Percentiles rank a stretch among this genome's conserved stretches.
Conservation (phyloP, 2,888 invertebrate species). For the Hyppa rectilinea region DNA sequence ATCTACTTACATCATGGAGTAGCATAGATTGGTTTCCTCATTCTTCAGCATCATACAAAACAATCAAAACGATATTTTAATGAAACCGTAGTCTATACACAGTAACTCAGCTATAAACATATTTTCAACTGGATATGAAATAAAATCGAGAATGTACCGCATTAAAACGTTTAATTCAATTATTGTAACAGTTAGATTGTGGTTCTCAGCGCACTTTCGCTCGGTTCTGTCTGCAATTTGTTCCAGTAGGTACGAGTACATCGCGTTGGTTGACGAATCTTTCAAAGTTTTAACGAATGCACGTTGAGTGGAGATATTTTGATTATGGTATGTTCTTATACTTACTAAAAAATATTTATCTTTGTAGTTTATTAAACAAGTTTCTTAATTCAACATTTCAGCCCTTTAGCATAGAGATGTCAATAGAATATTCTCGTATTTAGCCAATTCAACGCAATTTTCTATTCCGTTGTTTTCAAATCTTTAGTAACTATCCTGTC, state of each 20-base stretch:
- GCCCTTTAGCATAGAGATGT: background rate
- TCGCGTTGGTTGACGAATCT: conserved; percentile 6
- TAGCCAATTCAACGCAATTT: background rate
- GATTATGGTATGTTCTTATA: background rate
- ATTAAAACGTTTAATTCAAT: conserved; percentile 46
- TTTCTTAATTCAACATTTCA: background rate
- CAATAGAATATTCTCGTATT: background rate
- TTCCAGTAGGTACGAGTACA: conserved; percentile 28
- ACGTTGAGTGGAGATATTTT: background rate
- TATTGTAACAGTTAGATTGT: conserved; percentile 49
- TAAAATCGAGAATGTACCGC: conserved; percentile 45
- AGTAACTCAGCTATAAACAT: background rate
- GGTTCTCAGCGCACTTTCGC: conserved; percentile 54
- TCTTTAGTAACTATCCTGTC: background rate
- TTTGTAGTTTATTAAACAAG: background rate
- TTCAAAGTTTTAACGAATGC: too few relatives aligned
- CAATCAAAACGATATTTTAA: background rate
- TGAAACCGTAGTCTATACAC: background rate
- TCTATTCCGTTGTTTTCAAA: background rate
- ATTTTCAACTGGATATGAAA: background rate
- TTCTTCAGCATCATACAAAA: background rate
- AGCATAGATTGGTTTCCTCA: background rate
- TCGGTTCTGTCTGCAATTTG: conserved; percentile 35
- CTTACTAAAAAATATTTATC: background rate
- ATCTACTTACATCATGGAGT: background rate